Base-by-base conservation (phyloP, 2,888 invertebrate species). In the Agriotes lineatus region DNA sequence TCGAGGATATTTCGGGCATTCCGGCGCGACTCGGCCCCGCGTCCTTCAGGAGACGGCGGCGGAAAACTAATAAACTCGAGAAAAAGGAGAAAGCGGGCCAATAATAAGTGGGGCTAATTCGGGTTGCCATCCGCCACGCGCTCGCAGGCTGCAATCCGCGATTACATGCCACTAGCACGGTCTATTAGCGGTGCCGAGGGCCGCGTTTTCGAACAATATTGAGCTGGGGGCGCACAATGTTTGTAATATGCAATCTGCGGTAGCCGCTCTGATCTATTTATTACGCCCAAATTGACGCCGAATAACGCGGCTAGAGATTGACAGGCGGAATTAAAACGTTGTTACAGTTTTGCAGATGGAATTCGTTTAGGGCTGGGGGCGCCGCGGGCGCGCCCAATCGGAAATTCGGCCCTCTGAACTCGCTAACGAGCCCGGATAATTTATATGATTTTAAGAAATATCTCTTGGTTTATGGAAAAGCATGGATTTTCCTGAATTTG, bases 91-190 rank as follows among this genome's bases (percentile, higher is more conserved):
- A 59, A 59, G 59, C 59, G 52, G 39, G 56, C 61, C 62, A 62
- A 62, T 67, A 67, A 67, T 67, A 67, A 67, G 67, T 57, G 57
- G 62, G 39, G 61, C 67, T 67, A 67, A 67, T 67, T 67, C 67
- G 61, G 61, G 62, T 62, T 57, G 56, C 56, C 50, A 60, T 60
- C 59, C 56, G 54, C 76, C 70, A 75, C 73, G 74, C 69, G 71
- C 66, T 73, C 57, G 59, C 74, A 69, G 70, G 72, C 64, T 72
- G 75, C 72, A 71, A 67, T 63, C 67, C 63, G 63, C 67, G 68
- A 71, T 68, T 71, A 65, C 71, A 71, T 67, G 68, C 68, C 68
- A 68, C 71, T 68, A 66, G 62, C 59, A 71, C 68, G 71, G 65
- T 68, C 71, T 68, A 71, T 71, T 71, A 71, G 68, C 68, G 61